phyloP scores from a whole-genome alignment of 2,797 vertebrate species.

The Trachops cirrhosus region DNA sequence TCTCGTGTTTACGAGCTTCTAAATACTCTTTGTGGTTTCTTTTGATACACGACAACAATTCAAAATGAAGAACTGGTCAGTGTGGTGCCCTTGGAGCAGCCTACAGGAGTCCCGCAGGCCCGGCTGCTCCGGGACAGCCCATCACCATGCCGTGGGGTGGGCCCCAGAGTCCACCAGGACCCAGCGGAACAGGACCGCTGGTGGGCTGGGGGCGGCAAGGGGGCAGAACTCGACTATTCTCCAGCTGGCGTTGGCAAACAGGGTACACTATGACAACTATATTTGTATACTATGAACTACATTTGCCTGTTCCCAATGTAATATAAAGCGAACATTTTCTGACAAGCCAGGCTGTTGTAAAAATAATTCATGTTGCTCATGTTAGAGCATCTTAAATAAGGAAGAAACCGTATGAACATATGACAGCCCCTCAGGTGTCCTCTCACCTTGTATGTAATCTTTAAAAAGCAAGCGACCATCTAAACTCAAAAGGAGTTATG shows the following conservation, averaged over 20 bases:
- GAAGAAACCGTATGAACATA: constrained; percentile 3
- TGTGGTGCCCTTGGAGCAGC: constrained; percentile 75
- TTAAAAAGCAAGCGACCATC: constrained; percentile 68
- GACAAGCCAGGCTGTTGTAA: constrained; percentile 75
- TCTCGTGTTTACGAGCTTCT: constrained; percentile 76
- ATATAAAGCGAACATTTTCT: constrained; percentile 77
- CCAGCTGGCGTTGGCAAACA: constrained; percentile 77
- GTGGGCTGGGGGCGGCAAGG: constrained; percentile 69
- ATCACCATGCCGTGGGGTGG: constrained; percentile 76
- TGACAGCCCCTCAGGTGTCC: neutral
- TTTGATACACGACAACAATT: constrained; percentile 74
- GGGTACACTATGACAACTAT: constrained; percentile 73
- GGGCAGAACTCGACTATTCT: constrained; percentile 77
- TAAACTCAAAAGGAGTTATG: constrained; percentile 57
- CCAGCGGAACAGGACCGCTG: constrained; percentile 79
- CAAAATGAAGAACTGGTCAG: constrained; percentile 78
- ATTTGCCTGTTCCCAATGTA: constrained; percentile 71
- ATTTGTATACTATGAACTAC: too few relatives aligned
- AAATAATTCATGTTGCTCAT: constrained; percentile 61
- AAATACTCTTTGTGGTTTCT: constrained; percentile 74
- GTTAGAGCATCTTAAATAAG: constrained; percentile 57
- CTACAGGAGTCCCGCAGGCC: constrained; percentile 67
- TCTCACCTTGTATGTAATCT: constrained; percentile 46
- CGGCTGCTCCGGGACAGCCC: constrained; percentile 74
- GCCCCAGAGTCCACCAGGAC: constrained; percentile 79